Evolutionary conservation across 2,113 vertebrate genomes (phyloP).

Genomic region (Sclerurus mexicanus): DNA sequence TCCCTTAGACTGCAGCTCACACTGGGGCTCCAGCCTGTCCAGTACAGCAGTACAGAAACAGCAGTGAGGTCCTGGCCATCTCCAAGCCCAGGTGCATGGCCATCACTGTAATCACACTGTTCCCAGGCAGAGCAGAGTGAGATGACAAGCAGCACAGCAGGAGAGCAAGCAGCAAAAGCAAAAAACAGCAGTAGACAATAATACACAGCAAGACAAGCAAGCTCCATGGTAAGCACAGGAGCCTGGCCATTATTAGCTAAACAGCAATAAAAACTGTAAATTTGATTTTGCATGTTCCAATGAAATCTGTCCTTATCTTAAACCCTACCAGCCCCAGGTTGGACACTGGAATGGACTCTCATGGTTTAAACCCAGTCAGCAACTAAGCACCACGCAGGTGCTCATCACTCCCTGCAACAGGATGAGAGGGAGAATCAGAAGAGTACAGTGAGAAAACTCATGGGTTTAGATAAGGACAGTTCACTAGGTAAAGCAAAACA

Average conservation of each 20-base stretch:
- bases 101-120: not conserved
- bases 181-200: no score
- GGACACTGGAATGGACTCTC: not conserved
- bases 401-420: not conserved
- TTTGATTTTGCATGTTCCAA: not conserved
- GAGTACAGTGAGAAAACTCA: not conserved
- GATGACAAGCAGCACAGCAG: not conserved
- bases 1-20: not conserved
- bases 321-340: not conserved
- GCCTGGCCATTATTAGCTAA: not conserved
- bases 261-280: not conserved
- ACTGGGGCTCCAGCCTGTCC: not conserved
- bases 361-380: not conserved
- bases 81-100: not conserved
- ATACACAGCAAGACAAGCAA: no score
- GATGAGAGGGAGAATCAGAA: not conserved
- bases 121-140: not conserved
- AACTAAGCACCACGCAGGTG: rapidly evolving
- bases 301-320: not conserved
- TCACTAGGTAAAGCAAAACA: not conserved
- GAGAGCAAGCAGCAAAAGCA: no score
- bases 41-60: not conserved
- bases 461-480: not conserved
- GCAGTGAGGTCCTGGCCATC: not conserved
- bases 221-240: no score